Conservation (phyloP, 2,113 vertebrate species). For the Dinomys branickii region DNA sequence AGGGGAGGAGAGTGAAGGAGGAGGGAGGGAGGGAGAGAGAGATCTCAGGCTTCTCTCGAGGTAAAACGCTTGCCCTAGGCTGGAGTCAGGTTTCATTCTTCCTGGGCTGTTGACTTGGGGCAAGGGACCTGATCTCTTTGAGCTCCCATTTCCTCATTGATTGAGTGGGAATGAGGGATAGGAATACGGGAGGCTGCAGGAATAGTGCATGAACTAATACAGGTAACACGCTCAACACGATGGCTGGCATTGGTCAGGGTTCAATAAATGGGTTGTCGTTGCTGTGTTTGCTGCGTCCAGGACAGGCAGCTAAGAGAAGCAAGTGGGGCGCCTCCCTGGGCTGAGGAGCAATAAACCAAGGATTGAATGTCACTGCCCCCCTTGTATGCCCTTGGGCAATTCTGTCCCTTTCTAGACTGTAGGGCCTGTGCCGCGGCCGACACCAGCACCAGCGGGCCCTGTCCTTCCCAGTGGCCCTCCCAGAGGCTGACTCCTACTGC, state of each 20-base stretch:
- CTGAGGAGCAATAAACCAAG: not conserved
- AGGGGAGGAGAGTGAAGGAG: no score
- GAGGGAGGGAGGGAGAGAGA: rapidly evolving
- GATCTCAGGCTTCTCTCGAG: not conserved
- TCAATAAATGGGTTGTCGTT: not conserved
- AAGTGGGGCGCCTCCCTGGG: not conserved
- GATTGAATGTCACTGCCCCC: not conserved
- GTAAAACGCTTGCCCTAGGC: not conserved
- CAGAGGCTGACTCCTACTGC: not conserved
- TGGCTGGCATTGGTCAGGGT: not conserved
- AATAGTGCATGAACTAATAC: not conserved
- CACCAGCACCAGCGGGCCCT: no score
- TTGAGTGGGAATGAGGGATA: not conserved
- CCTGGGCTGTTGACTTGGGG: not conserved
- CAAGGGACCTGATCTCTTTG: not conserved
- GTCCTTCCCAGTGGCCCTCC: not conserved
- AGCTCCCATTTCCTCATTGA: not conserved
- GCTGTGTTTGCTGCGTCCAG: not conserved
- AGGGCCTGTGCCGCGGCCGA: not conserved
- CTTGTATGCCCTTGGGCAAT: not conserved
- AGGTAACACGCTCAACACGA: not conserved
- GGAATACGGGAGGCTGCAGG: not conserved
- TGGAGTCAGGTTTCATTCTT: not conserved
- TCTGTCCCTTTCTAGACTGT: not conserved
- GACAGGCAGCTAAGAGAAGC: not conserved